A percentile compares a stretch with the other conserved stretches of the same genome.
Evolutionary conservation across 2,888 invertebrate genomes (phyloP).

Genomic region (Trimorus sp.): DNA sequence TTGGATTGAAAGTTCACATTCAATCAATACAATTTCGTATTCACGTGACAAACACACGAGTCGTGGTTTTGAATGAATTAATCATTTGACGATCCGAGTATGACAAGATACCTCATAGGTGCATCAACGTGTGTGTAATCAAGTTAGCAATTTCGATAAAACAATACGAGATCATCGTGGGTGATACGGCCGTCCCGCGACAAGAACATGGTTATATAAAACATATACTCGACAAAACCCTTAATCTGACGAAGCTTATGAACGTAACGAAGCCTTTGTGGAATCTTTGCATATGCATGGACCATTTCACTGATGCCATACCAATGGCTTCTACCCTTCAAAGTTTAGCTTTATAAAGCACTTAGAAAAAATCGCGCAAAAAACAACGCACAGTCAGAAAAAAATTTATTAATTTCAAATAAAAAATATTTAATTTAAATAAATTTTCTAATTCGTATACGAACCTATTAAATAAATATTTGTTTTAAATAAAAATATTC

Average conservation of each 20-base stretch:
- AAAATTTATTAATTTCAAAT: too few species aligned
- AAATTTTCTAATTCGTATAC: too few species aligned
- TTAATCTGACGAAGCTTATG: slow-evolving; percentile 65
- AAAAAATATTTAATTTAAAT: too few species aligned
- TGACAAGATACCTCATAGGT: slow-evolving; percentile 74
- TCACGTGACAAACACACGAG: too few species aligned
- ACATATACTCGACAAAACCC: slow-evolving; percentile 74
- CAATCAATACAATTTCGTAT: too few species aligned
- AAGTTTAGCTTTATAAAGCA: slow-evolving; percentile 27
- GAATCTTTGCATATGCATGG: slow-evolving; percentile 78
- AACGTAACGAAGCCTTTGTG: slow-evolving; percentile 70
- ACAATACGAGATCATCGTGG: slow-evolving; percentile 72
- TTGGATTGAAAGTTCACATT: too few species aligned
- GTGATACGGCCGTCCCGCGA: slow-evolving; percentile 69
- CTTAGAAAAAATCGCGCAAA: slow-evolving; percentile 31
- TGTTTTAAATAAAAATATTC: too few species aligned
- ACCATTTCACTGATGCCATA: slow-evolving; percentile 73
- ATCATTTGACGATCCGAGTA: slow-evolving; percentile 40
- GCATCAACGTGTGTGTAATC: slow-evolving; percentile 76
- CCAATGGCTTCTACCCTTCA: slow-evolving; percentile 62
- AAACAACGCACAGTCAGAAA: too few species aligned
- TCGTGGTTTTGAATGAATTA: slow-evolving; percentile 9
- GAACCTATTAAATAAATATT: too few species aligned
- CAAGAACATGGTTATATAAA: slow-evolving; percentile 79
- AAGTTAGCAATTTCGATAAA: slow-evolving; percentile 80